These are phyloP conservation scores for Chondrilla cf. caribensis DNA, from an alignment of 37 sponge, comb jelly and placozoan species.

Conservation along the genomic window DNA sequence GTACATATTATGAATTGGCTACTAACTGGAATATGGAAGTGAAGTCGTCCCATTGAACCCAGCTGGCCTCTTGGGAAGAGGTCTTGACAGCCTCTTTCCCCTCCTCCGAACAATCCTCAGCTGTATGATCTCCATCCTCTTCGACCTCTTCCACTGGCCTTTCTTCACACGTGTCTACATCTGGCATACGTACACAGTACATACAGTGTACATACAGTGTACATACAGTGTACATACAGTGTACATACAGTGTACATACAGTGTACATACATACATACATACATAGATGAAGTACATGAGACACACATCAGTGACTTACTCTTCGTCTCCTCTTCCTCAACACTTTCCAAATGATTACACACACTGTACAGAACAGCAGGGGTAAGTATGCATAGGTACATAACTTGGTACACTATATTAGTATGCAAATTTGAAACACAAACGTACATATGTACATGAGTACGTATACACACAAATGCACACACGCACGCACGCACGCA, in stretches of 20 bases:
- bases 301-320: too few relatives aligned
- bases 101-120: background rate
- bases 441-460: conserved; percentile 21
- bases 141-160: background rate
- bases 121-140: background rate
- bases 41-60: background rate
- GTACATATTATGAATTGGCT: background rate
- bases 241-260: too few relatives aligned
- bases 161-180: too few relatives aligned
- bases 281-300: too few relatives aligned
- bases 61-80: background rate
- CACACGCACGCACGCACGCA: conserved; percentile 18
- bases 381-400: conserved; percentile 25
- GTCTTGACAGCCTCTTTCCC: background rate
- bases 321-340: background rate
- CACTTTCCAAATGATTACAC: background rate
- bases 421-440: too few relatives aligned
- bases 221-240: too few relatives aligned
- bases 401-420: too few relatives aligned
- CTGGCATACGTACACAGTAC: too few relatives aligned
- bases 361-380: background rate
- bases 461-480: conserved; percentile 25
- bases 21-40: background rate
- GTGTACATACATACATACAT: too few relatives aligned
- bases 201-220: too few relatives aligned